Base-by-base conservation (phyloP, 2,113 vertebrate genomes). In the Puntigrus tetrazona region DNA sequence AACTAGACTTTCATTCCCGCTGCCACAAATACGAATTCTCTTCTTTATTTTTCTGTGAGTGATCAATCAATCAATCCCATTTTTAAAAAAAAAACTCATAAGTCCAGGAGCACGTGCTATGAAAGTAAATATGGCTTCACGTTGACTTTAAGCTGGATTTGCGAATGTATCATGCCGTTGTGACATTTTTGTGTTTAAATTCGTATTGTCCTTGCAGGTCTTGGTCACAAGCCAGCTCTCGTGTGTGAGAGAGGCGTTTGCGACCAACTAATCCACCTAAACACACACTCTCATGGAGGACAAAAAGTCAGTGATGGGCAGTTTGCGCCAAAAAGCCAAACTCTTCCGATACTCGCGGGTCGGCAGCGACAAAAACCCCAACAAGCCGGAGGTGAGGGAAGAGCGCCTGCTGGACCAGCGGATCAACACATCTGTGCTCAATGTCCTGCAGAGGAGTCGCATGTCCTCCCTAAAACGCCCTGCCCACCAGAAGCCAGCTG, bases 241-340 rank as follows among this genome's bases (percentile, higher is more conserved):
- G 67, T 59, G 22, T 67, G 45, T 43, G 73, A 82, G 38, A 43
- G 41, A 34, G 41, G 41, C 79, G 47, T 78, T 57, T 41, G 20
- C 31, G 25, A 25, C 63, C 1, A 22, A 34, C 79, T 16, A 27
- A 61, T 59, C 14, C 69, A 69, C 16, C 5, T 18, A 45, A 29
- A 69, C 65, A 65, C 47, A 67, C 31, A 27, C 34, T 27, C 5
- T 55, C 16, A 89, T 89, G 84, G 86, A 84, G 90, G 92, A 70
- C 52, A 92, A 92, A 86, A 95, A 93, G 87, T 72, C 90, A 0
- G 6, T 93, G 81, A 88, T 93, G 47, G 88, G 55, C 29, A 86
- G 90, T 70, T 87, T 94, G 47, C 92, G 92, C 6, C 89, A 90
- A 6, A 93, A 85, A 88, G 86, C 94, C 75, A 85, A 87, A 77